Evolutionary conservation across 1,140 invertebrate species (phyloP).

Genomic region (Saxidomus purpurata): DNA sequence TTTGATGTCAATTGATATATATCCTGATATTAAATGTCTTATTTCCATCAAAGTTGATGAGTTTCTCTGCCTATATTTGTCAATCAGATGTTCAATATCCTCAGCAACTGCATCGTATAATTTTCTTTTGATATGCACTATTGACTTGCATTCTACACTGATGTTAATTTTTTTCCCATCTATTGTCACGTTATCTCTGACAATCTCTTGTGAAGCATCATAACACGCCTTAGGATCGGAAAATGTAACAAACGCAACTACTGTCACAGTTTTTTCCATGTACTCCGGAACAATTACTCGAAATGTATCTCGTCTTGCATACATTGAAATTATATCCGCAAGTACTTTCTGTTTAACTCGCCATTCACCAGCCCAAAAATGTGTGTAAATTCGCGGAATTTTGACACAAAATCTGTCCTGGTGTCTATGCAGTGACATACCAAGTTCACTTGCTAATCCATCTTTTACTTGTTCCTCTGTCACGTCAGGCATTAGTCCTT

Average conservation of each 20-base stretch:
- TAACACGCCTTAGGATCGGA: slow-evolving; percentile 71
- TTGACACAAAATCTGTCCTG: slow-evolving; percentile 61
- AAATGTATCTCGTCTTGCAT: slow-evolving; percentile 48
- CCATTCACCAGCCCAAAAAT: slow-evolving; percentile 8
- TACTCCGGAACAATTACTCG: slow-evolving; percentile 51
- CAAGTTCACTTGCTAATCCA: slow-evolving; percentile 58
- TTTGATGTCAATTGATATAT: slow-evolving; percentile 69
- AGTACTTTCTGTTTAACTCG: slow-evolving; percentile 23
- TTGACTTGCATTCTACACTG: slow-evolving; percentile 57
- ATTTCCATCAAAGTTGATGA: slow-evolving; percentile 28
- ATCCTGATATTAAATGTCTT: slow-evolving; percentile 59
- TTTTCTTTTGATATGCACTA: slow-evolving; percentile 62
- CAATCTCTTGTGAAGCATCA: background rate
- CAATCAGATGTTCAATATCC: slow-evolving; percentile 63
- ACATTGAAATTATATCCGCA: slow-evolving; percentile 25
- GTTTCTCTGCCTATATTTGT: background rate
- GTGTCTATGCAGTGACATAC: background rate
- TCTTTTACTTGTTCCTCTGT: slow-evolving; percentile 67
- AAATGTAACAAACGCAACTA: slow-evolving; percentile 70
- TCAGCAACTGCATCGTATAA: slow-evolving; percentile 63
- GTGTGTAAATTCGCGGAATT: slow-evolving; percentile 58
- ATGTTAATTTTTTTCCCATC: slow-evolving; percentile 14
- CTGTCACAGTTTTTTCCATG: slow-evolving; percentile 41
- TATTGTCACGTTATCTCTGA: slow-evolving; percentile 15
- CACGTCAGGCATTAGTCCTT: slow-evolving; percentile 41